Percentiles rank a stretch among this genome's conserved stretches.
Evolutionary conservation across 2,113 vertebrate genomes (phyloP).

Genomic region (Pygoscelis antarcticus): DNA sequence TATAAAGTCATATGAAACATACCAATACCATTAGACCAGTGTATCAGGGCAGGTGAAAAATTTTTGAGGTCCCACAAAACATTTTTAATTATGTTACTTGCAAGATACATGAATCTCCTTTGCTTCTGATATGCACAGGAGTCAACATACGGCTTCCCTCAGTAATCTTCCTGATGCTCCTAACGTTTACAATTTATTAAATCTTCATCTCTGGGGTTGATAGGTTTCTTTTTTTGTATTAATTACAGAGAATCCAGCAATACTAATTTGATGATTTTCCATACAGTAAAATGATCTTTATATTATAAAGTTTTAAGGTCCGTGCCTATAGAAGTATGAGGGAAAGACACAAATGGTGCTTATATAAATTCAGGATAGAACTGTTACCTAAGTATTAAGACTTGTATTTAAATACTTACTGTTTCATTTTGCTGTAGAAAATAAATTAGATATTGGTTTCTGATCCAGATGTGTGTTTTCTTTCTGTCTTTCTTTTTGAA

Average conservation of each 20-base stretch:
- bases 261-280: neutral
- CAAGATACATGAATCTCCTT: neutral
- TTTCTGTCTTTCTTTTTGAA: neutral
- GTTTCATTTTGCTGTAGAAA: neutral
- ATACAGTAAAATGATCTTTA: neutral
- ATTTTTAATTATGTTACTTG: neutral
- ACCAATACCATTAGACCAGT: neutral
- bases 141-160: neutral
- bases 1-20: neutral
- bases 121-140: neutral
- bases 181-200: neutral
- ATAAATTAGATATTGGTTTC: neutral
- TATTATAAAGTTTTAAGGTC: neutral
- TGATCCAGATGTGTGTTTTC: neutral
- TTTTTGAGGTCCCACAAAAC: neutral
- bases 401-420: neutral
- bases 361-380: neutral
- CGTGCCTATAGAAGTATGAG: accelerated
- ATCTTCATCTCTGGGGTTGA: neutral
- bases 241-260: neutral
- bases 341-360: neutral
- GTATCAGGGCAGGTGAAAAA: neutral
- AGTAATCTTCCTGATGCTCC: neutral
- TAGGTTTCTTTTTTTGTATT: neutral
- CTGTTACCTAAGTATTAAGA: neutral